These are phyloP conservation scores for Notolepis coatsorum DNA, from an alignment of 2,797 vertebrate species.

Conservation along the genomic window DNA sequence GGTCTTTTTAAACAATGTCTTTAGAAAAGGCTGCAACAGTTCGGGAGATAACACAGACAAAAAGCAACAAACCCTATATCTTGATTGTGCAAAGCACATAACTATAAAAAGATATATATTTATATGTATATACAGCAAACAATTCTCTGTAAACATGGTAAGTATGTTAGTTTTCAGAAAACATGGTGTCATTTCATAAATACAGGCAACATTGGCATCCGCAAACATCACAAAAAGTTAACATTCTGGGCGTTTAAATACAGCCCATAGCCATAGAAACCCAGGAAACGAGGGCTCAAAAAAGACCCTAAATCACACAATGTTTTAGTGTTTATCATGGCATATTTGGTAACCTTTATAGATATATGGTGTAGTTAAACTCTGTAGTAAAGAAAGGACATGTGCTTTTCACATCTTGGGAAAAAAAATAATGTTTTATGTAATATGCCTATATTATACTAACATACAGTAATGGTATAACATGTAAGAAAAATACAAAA, in stretches of 20 bases:
- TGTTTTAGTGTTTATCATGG: slow-evolving; percentile 90
- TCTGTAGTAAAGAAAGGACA: slow-evolving; percentile 87
- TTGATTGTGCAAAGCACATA: slow-evolving; percentile 93
- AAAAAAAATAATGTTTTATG: slow-evolving; percentile 83
- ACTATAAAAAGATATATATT: slow-evolving; percentile 93
- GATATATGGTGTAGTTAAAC: slow-evolving; percentile 88
- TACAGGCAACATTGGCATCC: slow-evolving; percentile 96
- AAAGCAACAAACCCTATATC: slow-evolving; percentile 86
- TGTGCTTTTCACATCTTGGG: slow-evolving; percentile 93
- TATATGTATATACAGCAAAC: slow-evolving; percentile 96
- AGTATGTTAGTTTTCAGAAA: slow-evolving; percentile 93
- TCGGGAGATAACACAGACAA: slow-evolving; percentile 87
- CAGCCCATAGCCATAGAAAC: slow-evolving; percentile 88
- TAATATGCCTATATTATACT: slow-evolving; percentile 91
- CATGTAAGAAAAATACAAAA: slow-evolving; percentile 99
- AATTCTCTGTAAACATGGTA: slow-evolving; percentile 98
- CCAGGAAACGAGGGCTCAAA: slow-evolving; percentile 76
- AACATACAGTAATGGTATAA: slow-evolving; percentile 98
- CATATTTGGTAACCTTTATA: slow-evolving; percentile 94
- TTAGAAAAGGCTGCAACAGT: slow-evolving; percentile 88
- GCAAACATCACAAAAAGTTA: slow-evolving; percentile 92
- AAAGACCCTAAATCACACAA: slow-evolving; percentile 81
- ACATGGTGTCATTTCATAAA: slow-evolving; percentile 92
- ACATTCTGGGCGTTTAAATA: slow-evolving; percentile 88
- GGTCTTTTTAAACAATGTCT: slow-evolving; percentile 84